Base-by-base conservation (phyloP, 2,888 invertebrate species). In the Drosophila vallismaia region DNA sequence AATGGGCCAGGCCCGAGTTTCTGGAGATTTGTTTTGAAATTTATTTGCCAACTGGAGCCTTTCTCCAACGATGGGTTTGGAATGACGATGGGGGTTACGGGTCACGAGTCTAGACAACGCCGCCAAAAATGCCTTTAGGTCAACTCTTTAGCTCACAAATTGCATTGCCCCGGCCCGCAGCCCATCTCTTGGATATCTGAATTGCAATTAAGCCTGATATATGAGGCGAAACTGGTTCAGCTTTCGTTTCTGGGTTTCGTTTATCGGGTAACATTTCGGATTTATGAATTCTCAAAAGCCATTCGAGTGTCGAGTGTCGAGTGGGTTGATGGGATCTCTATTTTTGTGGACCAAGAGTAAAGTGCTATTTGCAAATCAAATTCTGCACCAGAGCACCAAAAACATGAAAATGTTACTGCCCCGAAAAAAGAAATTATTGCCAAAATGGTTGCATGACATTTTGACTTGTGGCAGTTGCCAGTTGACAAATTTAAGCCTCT, bases 201-300 rank as follows among this genome's bases (percentile, higher is more conserved):
- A 72, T 70, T 70, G 69, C 69, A 70, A 70, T 70, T 70, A 75
- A 45, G 59, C 49, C 33, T 66, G 71, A 57, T 53, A 71, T 73
- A 71, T 73, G 74, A 48, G 57, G 28, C 45, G 24, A 51, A 70
- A 71, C 49, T 54, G 71, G 53, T 45, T 49, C 56, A 33, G 67
- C 51, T 46, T 54, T 73, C 72, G 48, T 33, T 19, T 19, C 49
- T 46, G 14, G 36, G 28, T 53, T 33, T 46, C 45, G 59, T 29
- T 40, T 66, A 51, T 50, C 19, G 12, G 45, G 51, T 14, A 52
- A 46, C 67, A 51, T 67, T n/a, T n/a, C n/a, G 64, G 68, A 67
- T 64, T 64, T 64, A 68, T 64, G 64, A 67, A 46, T 67, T 52
- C 28, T 45, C 8, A 67, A 64, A 51, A 19, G 29, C 31, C 38